phyloP scores from a whole-genome alignment of 2,888 invertebrate genomes.

The Agrochola macilenta region DNA sequence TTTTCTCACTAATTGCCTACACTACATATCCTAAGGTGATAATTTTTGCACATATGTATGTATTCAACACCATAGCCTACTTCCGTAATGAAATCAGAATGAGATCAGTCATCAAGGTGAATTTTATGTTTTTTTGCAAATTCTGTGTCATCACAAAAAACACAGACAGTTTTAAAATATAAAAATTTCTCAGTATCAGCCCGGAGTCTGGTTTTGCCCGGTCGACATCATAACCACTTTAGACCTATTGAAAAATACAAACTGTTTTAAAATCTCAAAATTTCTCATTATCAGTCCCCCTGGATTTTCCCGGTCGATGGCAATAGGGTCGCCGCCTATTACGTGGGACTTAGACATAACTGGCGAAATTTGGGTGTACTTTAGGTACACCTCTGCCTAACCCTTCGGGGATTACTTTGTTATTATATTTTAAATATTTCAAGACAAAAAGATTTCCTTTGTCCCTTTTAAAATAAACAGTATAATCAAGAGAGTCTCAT shows the following conservation, averaged over 20 bases:
- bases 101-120: not conserved
- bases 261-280: not conserved
- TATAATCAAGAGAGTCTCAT: conserved; percentile 16
- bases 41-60: not conserved
- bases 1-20: not conserved
- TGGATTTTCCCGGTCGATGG: not conserved
- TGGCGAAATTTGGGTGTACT: no score
- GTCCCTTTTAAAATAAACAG: conserved; percentile 4
- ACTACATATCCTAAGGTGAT: not conserved
- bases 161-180: not conserved
- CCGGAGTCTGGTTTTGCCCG: not conserved
- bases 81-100: not conserved
- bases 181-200: not conserved
- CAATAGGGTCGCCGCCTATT: not conserved
- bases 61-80: not conserved
- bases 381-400: not conserved
- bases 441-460: not conserved
- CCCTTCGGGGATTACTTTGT: not conserved
- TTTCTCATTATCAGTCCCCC: not conserved
- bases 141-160: not conserved
- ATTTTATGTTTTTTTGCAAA: not conserved
- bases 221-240: not conserved
- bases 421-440: not conserved
- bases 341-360: not conserved
- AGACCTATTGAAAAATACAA: not conserved